phyloP scores from a whole-genome alignment of 2,888 invertebrate species.

The Cheilosia pagana region DNA sequence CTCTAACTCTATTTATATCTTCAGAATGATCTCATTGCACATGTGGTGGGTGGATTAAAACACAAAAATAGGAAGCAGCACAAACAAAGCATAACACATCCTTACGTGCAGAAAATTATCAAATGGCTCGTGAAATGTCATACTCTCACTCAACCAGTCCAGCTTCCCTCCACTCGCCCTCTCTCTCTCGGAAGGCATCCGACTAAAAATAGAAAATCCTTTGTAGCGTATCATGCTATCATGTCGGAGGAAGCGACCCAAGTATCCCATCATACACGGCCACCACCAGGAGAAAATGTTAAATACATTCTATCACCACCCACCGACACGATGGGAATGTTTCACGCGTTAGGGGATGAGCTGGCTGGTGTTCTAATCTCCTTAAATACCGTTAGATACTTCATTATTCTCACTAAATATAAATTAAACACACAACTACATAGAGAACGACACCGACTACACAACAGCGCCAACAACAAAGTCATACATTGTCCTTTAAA shows the following conservation, averaged over 20 bases:
- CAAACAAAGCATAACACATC: conserved; percentile 57
- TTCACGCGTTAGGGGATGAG: conserved; percentile 20
- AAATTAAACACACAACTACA: conserved; percentile 68
- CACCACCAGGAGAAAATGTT: conserved; percentile 29
- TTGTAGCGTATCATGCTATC: conserved; percentile 45
- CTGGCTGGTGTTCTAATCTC: conserved; percentile 65
- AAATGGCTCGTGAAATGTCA: conserved; percentile 74
- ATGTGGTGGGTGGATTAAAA: conserved; percentile 70
- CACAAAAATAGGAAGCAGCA: conserved; percentile 42
- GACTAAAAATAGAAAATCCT: conserved; percentile 63
- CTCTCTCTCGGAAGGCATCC: conserved; percentile 19
- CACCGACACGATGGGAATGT: neutral
- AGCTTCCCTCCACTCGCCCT: conserved; percentile 8
- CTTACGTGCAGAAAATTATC: conserved; percentile 74
- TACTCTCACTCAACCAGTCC: conserved; percentile 52
- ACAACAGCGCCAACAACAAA: conserved; percentile 9
- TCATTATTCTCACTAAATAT: conserved; percentile 74
- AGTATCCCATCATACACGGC: conserved; percentile 40
- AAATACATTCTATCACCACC: neutral
- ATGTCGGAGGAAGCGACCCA: conserved; percentile 26
- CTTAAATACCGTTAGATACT: conserved; percentile 73
- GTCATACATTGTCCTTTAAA: conserved; percentile 53
- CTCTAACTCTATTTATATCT: conserved; percentile 61
- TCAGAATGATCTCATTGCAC: conserved; percentile 56
- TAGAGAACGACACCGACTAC: conserved; percentile 7